Percentiles rank a stretch among this genome's conserved stretches.
Conservation (phyloP, 2,888 invertebrate species). For the Brachyptera putata region DNA sequence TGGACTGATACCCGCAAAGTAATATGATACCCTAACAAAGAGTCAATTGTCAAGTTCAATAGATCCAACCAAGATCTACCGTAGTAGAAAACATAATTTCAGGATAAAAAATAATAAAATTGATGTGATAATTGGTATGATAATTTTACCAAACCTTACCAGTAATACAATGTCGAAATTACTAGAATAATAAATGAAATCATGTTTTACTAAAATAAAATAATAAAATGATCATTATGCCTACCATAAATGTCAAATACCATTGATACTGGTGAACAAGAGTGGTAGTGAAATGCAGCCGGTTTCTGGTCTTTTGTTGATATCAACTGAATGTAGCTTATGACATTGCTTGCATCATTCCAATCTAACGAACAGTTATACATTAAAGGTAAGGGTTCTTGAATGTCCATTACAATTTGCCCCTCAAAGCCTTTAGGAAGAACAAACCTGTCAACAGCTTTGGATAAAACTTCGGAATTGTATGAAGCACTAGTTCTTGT, state of each 20-base stretch:
- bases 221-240: no score
- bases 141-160: no score
- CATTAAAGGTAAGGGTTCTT: neutral
- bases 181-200: no score
- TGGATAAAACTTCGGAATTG: slow-evolving; percentile 1
- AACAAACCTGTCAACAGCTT: slow-evolving; percentile 28
- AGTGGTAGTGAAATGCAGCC: slow-evolving; percentile 22
- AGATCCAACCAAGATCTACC: no score
- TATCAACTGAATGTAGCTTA: slow-evolving; percentile 27
- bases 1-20: no score
- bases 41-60: no score
- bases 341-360: slow-evolving; percentile 26
- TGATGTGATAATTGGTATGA: no score
- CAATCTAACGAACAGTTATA: slow-evolving; percentile 22
- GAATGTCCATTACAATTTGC: slow-evolving; percentile 26
- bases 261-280: slow-evolving; percentile 27
- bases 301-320: slow-evolving; percentile 20
- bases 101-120: no score
- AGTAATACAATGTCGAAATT: no score
- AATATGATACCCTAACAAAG: no score
- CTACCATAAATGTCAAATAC: slow-evolving; percentile 30
- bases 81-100: no score
- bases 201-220: no score
- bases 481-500: neutral
- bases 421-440: slow-evolving; percentile 33